A percentile compares a stretch with the other conserved stretches of the same genome.
Evolutionary conservation across 2,888 invertebrate species (phyloP).

Genomic region (Phoronis australis): DNA sequence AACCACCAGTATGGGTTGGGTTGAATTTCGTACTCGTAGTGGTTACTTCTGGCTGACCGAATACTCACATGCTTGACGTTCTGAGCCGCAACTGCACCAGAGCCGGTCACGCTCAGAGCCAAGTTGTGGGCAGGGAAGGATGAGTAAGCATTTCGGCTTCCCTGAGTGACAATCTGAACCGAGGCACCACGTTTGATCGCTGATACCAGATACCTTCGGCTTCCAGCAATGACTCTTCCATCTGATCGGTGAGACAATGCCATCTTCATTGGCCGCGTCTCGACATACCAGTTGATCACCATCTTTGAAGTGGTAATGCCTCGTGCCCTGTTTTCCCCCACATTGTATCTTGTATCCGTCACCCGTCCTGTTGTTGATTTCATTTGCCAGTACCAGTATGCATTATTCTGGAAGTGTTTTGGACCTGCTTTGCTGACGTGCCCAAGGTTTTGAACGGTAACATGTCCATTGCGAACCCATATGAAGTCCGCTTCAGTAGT

Average conservation of each 20-base stretch:
- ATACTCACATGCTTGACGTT: not conserved
- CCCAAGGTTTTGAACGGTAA: conserved; percentile 2
- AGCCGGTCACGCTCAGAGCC: not conserved
- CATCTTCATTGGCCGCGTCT: not conserved
- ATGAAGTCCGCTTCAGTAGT: conserved; percentile 3
- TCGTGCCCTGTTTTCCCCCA: not conserved
- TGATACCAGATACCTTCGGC: not conserved
- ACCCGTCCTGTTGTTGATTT: conserved; percentile 3
- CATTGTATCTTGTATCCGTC: not conserved
- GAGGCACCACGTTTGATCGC: not conserved
- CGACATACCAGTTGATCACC: not conserved
- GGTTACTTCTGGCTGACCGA: not conserved
- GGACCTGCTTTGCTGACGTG: conserved; percentile 2
- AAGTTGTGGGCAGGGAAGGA: not conserved
- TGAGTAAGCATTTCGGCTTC: not conserved
- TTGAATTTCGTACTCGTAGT: not conserved
- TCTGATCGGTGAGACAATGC: not conserved
- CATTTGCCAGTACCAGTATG: conserved; percentile 4
- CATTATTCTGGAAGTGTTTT: not conserved
- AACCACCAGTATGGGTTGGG: conserved; percentile 18
- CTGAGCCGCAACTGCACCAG: not conserved
- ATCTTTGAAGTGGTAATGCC: not conserved
- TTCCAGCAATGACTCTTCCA: not conserved
- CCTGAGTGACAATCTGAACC: not conserved
- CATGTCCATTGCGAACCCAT: not conserved